phyloP scores from a whole-genome alignment of 2,113 vertebrate species.

The Cairina moschata region DNA sequence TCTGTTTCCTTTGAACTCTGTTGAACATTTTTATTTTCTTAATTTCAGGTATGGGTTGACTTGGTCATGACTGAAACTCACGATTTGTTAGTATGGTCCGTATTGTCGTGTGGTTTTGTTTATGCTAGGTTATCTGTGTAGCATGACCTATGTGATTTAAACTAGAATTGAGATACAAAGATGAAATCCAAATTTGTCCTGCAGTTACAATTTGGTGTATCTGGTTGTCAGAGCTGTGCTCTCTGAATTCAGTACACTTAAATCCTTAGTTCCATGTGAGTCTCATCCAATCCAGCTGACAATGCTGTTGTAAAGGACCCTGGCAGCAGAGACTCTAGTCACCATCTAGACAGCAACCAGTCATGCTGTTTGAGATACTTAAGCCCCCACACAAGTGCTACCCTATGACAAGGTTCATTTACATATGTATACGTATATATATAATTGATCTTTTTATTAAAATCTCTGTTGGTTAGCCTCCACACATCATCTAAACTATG shows the following conservation, averaged over 20 bases:
- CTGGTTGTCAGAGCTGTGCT: not conserved
- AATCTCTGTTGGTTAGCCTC: not conserved
- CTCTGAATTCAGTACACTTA: not conserved
- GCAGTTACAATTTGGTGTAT: not conserved
- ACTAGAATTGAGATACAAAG: not conserved
- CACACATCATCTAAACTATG: not conserved
- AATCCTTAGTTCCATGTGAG: not conserved
- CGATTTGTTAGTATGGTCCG: not conserved
- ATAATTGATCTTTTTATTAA: not conserved
- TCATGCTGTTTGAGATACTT: not conserved
- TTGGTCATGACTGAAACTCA: not conserved
- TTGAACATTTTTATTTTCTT: not conserved
- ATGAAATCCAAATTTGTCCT: not conserved
- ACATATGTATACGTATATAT: too few relatives aligned
- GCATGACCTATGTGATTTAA: not conserved
- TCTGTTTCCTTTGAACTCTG: not conserved
- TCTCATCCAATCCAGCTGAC: not conserved
- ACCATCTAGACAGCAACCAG: not conserved
- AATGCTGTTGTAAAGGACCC: not conserved
- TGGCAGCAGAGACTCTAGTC: not conserved
- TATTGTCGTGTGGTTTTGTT: not conserved
- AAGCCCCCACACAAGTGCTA: not conserved
- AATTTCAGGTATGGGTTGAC: not conserved
- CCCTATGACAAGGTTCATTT: not conserved
- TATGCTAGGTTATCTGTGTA: not conserved